A percentile compares a stretch with the other conserved stretches of the same genome.
Evolutionary conservation across 1,140 invertebrate genomes (phyloP).

Genomic region (Drosophila arizonae): DNA sequence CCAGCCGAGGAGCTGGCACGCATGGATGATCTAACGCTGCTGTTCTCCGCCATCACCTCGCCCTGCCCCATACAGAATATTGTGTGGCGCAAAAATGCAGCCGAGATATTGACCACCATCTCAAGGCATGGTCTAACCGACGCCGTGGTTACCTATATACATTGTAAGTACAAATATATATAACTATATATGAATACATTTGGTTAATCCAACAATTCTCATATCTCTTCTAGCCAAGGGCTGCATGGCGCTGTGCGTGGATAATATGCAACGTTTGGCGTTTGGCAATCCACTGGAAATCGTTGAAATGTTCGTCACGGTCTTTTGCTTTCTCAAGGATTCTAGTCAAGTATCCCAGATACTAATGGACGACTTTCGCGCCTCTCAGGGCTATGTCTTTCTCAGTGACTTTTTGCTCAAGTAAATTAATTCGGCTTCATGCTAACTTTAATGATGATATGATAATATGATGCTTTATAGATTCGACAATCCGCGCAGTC

Average conservation of each 20-base stretch:
- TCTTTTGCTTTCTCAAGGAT: conserved; percentile 99
- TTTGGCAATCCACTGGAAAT: conserved; percentile 97
- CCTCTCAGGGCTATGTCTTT: conserved; percentile 97
- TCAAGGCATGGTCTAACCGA: conserved; percentile 96
- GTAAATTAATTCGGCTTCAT: conserved; percentile 84
- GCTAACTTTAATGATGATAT: background rate
- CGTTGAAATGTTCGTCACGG: conserved; percentile 98
- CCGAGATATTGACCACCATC: conserved; percentile 95
- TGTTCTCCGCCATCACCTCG: conserved; percentile 98
- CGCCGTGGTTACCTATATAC: conserved; percentile 97
- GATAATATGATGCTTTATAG: conserved; percentile 79
- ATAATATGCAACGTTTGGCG: conserved; percentile 97
- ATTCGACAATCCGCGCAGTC: conserved; percentile 89
- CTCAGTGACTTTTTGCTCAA: conserved; percentile 96
- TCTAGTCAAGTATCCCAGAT: conserved; percentile 98
- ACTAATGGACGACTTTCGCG: conserved; percentile 97
- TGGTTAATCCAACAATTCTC: background rate
- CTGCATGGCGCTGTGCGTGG: conserved; percentile 96
- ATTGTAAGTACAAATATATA: conserved; percentile 88
- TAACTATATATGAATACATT: background rate
- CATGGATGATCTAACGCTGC: conserved; percentile 97
- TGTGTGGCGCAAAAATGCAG: conserved; percentile 97
- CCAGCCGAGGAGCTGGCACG: conserved; percentile 97
- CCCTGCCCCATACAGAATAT: conserved; percentile 96
- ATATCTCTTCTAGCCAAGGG: conserved; percentile 89